These are phyloP conservation scores for Apogon hyalosoma DNA, from an alignment of 2,797 vertebrate genomes.

Conservation along the genomic window DNA sequence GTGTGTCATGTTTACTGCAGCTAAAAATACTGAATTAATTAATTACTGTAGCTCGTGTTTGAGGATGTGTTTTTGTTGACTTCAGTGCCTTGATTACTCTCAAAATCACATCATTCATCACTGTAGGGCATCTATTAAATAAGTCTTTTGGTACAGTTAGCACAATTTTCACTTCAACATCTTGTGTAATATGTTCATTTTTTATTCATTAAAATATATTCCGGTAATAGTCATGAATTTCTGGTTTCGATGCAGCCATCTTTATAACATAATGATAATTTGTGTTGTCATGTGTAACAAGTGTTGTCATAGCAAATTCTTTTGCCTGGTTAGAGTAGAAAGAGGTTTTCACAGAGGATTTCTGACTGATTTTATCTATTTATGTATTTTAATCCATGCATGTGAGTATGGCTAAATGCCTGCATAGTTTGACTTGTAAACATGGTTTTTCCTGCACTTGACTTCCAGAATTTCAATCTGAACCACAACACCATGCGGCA, in stretches of 20 bases:
- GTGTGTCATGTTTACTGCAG: constrained; percentile 24
- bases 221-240: constrained; percentile 32
- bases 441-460: constrained; percentile 1
- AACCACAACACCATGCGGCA: constrained; percentile 30
- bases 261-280: constrained; percentile 49
- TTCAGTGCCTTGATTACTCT: constrained; percentile 20
- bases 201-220: constrained; percentile 30
- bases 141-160: constrained; percentile 26
- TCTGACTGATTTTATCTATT: constrained; percentile 47
- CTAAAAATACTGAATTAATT: constrained; percentile 22
- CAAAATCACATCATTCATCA: constrained; percentile 14
- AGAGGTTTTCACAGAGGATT: constrained; percentile 42
- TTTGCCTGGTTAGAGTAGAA: constrained; percentile 40
- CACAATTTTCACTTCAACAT: constrained; percentile 36
- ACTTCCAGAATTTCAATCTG: constrained; percentile 16
- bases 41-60: constrained; percentile 25
- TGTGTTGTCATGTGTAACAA: constrained; percentile 45
- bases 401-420: constrained; percentile 4
- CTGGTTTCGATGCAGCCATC: constrained; percentile 29
- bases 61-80: constrained; percentile 33
- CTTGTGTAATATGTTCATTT: constrained; percentile 47
- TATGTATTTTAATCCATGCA: constrained; percentile 41
- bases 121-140: constrained; percentile 22
- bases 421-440: constrained; percentile 1
- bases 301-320: constrained; percentile 53